These are phyloP conservation scores for Apantesis nais DNA, from an alignment of 2,888 invertebrate genomes.

Conservation along the genomic window DNA sequence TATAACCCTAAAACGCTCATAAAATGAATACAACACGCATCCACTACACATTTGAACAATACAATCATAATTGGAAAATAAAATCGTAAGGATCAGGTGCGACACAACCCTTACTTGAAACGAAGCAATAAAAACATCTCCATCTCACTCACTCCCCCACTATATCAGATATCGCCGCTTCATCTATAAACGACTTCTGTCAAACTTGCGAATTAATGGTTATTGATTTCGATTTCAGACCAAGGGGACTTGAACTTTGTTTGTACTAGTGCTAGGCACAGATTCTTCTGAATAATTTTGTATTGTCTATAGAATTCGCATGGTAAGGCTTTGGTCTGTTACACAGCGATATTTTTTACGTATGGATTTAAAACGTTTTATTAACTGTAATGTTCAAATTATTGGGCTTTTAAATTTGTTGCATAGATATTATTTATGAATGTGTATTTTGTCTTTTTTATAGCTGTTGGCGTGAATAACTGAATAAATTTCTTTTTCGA, in stretches of 20 bases:
- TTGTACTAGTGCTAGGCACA: slow-evolving; percentile 37
- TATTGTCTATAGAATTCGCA: slow-evolving; percentile 29
- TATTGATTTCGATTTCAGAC: slow-evolving; percentile 72
- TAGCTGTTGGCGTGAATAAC: not conserved
- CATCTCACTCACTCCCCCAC: slow-evolving; percentile 58
- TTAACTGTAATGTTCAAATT: not conserved
- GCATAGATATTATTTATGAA: not conserved
- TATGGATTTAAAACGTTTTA: slow-evolving; percentile 17
- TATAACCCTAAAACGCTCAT: slow-evolving; percentile 19
- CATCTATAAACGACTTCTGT: slow-evolving; percentile 73
- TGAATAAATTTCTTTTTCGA: not conserved
- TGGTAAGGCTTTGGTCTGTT: slow-evolving; percentile 36
- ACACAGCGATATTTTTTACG: slow-evolving; percentile 35
- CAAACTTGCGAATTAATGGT: slow-evolving; percentile 78
- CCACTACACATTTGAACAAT: slow-evolving; percentile 45
- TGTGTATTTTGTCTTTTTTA: not conserved
- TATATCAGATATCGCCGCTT: slow-evolving; percentile 54
- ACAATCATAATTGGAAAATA: slow-evolving; percentile 73
- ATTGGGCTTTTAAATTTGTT: not conserved
- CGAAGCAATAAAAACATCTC: slow-evolving; percentile 56
- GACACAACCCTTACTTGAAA: slow-evolving; percentile 68
- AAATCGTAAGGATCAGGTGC: slow-evolving; percentile 81
- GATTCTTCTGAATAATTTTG: slow-evolving; percentile 38
- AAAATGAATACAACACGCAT: slow-evolving; percentile 32
- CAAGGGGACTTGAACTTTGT: slow-evolving; percentile 59